A percentile compares a stretch with the other conserved stretches of the same genome.
phyloP scores from a whole-genome alignment of 2,888 invertebrate genomes.

The Rhagophthalmus giganteus region DNA sequence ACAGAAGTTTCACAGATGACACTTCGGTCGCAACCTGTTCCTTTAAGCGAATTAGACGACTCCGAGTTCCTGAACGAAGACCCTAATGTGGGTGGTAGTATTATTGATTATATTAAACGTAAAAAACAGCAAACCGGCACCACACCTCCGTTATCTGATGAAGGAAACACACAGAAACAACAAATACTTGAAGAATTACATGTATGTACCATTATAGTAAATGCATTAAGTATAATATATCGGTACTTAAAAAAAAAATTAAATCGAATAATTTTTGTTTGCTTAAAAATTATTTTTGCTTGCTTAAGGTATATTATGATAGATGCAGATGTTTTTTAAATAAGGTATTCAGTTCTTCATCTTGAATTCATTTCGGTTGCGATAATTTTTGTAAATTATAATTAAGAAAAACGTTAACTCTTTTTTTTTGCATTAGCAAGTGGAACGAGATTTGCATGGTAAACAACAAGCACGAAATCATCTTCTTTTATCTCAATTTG shows the following conservation, averaged over 20 bases:
- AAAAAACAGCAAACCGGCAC: slow-evolving; percentile 47
- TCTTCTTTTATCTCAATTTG: slow-evolving; percentile 47
- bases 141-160: slow-evolving; percentile 53
- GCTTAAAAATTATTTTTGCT: too few species aligned
- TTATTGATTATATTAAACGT: slow-evolving; percentile 53
- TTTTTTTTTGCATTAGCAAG: slow-evolving; percentile 56
- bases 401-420: too few species aligned
- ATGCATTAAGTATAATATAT: too few species aligned
- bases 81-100: slow-evolving; percentile 48
- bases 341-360: background rate
- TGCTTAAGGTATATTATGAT: too few species aligned
- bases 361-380: too few species aligned
- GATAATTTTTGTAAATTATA: too few species aligned
- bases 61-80: slow-evolving; percentile 57
- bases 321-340: background rate
- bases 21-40: slow-evolving; percentile 55
- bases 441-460: slow-evolving; percentile 68
- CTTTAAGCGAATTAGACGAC: slow-evolving; percentile 50
- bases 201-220: slow-evolving; percentile 39
- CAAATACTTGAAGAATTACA: slow-evolving; percentile 71
- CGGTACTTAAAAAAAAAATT: too few species aligned
- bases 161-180: slow-evolving; percentile 68
- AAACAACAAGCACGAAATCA: slow-evolving; percentile 52
- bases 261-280: too few species aligned
- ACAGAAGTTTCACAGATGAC: slow-evolving; percentile 62